Conservation (phyloP, 2,113 vertebrate species). For the Cettia cetti region DNA sequence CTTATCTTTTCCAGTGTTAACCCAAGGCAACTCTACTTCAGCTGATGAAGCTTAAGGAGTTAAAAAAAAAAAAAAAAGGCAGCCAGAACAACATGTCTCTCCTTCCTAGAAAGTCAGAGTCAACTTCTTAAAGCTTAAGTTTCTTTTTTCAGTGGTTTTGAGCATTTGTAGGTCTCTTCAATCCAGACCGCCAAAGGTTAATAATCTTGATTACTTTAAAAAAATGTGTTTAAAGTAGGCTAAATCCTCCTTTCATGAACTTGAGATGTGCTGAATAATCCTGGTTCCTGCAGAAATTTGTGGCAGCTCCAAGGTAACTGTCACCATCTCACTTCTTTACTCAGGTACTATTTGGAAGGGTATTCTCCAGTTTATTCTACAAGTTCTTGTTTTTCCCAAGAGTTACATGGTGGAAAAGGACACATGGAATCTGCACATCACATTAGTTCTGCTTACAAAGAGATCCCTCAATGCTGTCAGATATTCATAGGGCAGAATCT, state of each 20-base stretch:
- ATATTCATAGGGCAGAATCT: neutral
- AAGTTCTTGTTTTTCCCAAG: neutral
- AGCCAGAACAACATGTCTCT: neutral
- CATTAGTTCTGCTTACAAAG: neutral
- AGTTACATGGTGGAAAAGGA: neutral
- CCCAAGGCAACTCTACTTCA: slow-evolving; percentile 1
- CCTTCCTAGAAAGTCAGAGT: neutral
- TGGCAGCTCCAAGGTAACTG: neutral
- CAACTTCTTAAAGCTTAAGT: neutral
- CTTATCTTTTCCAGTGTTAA: slow-evolving; percentile 31
- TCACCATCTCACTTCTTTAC: neutral
- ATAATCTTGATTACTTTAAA: neutral
- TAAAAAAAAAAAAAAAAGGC: neutral
- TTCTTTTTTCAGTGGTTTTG: neutral
- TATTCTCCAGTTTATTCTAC: neutral
- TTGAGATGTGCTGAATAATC: neutral
- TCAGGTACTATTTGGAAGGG: neutral
- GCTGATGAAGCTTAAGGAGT: neutral
- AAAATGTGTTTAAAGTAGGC: neutral
- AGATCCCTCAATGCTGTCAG: neutral
- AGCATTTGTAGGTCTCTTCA: neutral
- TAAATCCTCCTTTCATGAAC: neutral
- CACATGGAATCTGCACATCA: neutral
- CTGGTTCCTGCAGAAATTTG: neutral
- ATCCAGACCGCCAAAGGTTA: neutral